These are phyloP conservation scores for Piscicola geometra DNA, from an alignment of 2,888 invertebrate genomes.

Conservation along the genomic window DNA sequence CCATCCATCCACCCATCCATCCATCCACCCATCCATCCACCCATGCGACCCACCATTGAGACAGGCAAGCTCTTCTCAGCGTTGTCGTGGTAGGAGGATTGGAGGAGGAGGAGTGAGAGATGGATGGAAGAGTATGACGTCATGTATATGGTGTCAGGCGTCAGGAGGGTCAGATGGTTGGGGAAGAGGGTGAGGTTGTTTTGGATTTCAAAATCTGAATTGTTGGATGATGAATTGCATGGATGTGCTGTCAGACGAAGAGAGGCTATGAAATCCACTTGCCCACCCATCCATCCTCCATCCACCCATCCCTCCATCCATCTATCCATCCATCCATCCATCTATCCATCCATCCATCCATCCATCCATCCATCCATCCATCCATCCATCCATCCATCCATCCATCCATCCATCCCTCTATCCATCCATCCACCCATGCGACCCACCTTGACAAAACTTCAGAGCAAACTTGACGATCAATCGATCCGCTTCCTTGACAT, in stretches of 20 bases:
- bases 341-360: too few relatives aligned
- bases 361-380: too few relatives aligned
- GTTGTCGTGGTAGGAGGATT: slow-evolving; percentile 67
- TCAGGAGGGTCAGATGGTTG: slow-evolving; percentile 62
- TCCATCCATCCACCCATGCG: neutral
- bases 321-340: too few relatives aligned
- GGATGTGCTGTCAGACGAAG: too few relatives aligned
- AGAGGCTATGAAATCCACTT: too few relatives aligned
- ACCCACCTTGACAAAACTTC: slow-evolving; percentile 76
- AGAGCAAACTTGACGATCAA: slow-evolving; percentile 86
- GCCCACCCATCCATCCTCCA: too few relatives aligned
- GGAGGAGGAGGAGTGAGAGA: slow-evolving; percentile 73
- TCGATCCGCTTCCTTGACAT: slow-evolving; percentile 83
- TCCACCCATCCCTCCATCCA: too few relatives aligned
- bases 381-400: neutral
- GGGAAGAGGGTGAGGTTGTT: neutral
- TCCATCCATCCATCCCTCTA: too few relatives aligned
- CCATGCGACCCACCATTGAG: slow-evolving; percentile 60
- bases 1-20: neutral
- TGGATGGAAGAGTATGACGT: slow-evolving; percentile 80
- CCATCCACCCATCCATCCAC: too few relatives aligned
- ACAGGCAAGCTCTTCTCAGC: slow-evolving; percentile 53
- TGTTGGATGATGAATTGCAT: too few relatives aligned
- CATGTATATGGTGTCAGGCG: slow-evolving; percentile 88
- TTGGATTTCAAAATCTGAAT: neutral